Evolutionary conservation across 2,797 vertebrate genomes (phyloP).

Genomic region (Octomys mimax): DNA sequence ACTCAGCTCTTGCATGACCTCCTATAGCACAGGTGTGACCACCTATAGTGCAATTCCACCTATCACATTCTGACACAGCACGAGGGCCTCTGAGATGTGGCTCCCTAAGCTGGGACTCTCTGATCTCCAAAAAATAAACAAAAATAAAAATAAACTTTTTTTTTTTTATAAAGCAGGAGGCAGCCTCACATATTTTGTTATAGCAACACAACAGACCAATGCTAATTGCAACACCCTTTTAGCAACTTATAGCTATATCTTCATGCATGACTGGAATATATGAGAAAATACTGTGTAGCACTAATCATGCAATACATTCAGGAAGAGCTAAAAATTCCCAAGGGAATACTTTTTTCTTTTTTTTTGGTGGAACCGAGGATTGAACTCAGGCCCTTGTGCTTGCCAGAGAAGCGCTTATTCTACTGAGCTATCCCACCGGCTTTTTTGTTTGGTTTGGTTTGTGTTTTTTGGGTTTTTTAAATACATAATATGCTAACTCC

Average conservation of each 20-base stretch:
- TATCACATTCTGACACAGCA: not conserved
- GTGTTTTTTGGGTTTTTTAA: too few species aligned
- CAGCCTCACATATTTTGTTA: not conserved
- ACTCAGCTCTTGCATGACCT: not conserved
- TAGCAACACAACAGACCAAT: not conserved
- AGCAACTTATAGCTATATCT: not conserved
- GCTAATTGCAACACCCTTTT: not conserved
- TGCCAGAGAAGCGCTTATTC: too few species aligned
- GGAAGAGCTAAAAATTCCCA: not conserved
- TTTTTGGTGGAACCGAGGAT: too few species aligned
- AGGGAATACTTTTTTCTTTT: conserved; percentile 5
- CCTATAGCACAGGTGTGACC: not conserved
- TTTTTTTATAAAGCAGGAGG: not conserved
- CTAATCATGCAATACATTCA: not conserved
- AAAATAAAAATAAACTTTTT: not conserved
- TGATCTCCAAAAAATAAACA: not conserved
- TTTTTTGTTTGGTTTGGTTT: not conserved
- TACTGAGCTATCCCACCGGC: too few species aligned
- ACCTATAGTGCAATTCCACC: not conserved
- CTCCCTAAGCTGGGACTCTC: not conserved
- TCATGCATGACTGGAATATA: too few species aligned
- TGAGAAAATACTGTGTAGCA: not conserved
- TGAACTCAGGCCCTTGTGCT: too few species aligned
- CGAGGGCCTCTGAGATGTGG: not conserved
- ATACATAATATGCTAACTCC: not conserved